Conservation (phyloP, 37 sponge, comb jelly and placozoan genomes). For the Tethya wilhelma region DNA sequence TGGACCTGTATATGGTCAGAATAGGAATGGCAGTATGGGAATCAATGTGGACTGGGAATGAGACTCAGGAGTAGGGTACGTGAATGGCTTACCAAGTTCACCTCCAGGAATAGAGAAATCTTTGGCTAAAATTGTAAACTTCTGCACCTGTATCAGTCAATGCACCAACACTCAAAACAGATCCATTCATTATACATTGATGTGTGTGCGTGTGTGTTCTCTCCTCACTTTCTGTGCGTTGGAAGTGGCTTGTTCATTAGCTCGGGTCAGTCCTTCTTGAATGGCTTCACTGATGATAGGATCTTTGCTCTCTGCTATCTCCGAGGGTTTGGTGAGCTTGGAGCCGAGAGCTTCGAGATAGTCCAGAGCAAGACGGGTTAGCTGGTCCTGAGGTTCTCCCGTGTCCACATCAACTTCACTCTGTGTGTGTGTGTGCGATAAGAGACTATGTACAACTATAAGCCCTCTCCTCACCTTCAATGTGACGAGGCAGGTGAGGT, state of each 20-base stretch:
- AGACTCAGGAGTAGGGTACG: background rate
- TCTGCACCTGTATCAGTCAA: conserved; percentile 22
- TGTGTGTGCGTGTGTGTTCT: background rate
- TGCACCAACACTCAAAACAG: background rate
- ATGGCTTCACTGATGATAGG: conserved; percentile 75
- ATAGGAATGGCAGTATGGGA: background rate
- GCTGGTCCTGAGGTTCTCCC: conserved; percentile 70
- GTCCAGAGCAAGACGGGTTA: conserved; percentile 35
- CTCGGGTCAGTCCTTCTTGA: conserved; percentile 70
- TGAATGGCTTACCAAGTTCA: conserved; percentile 75
- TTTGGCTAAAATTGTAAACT: conserved; percentile 64
- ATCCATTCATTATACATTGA: too few species aligned
- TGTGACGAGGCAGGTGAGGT: conserved; percentile 80
- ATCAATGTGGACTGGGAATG: background rate
- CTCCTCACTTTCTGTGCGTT: conserved; percentile 76
- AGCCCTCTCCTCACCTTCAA: conserved; percentile 54
- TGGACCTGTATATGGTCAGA: too few species aligned
- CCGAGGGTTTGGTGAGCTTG: conserved; percentile 63
- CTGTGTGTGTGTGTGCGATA: conserved; percentile 28
- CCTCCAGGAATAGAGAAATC: conserved; percentile 89
- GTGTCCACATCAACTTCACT: conserved; percentile 74
- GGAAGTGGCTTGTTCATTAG: conserved; percentile 69
- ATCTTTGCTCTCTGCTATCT: conserved; percentile 65
- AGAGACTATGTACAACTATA: background rate
- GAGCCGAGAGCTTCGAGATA: conserved; percentile 37